Evolutionary conservation across 2,113 vertebrate genomes (phyloP), one percentile per base, ranked within the genome.

Genomic region (Xyrauchen texanus): DNA sequence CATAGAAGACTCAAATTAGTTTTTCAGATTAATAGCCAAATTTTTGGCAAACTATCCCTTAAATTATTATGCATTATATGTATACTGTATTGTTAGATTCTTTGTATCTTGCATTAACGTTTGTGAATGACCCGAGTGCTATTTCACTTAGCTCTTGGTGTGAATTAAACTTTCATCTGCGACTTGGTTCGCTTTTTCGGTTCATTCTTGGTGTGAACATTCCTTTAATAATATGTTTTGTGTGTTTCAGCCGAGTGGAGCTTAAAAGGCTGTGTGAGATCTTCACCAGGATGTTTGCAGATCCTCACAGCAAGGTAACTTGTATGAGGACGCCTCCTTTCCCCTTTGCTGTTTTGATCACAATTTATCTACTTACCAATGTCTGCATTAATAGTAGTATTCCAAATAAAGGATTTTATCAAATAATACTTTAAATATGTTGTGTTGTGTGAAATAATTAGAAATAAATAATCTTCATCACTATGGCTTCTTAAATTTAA

Each of bases 251-350:
- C 90, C 97, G 97, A 81, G 97, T 99, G 9, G 98, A 99, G 84
- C 90, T 99, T 87, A 99, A 99, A 92, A 94, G 98, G 77, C 91
- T 99, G 0, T 99, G 98, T 91, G 98, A 99, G 89, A 99, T 99
- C 89, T 99, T 99, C 94, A 99, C 96, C 7, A 94, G 98, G 74
- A 99, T 99, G 98, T 99, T 99, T 93, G 97, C 98, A 79, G 98
- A 99, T 86, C 98, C 98, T 67, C 97, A 99, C 77, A 98, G 98
- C 93, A 99, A 99, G 96, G 98, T 98, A 91, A 42, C 47, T n/a
- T 2, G 3, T 72, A 13, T 34, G 4, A 68, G 15, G 58, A 74
- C 0, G 11, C 55, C 13, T 74, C 44, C 51, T 47, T 60, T 34
- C 15, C 55, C 53, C n/a, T 11, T 9, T 53, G 49, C 8, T 65